phyloP scores from a whole-genome alignment of 2,888 invertebrate species.

The Dendrolimus houi region DNA sequence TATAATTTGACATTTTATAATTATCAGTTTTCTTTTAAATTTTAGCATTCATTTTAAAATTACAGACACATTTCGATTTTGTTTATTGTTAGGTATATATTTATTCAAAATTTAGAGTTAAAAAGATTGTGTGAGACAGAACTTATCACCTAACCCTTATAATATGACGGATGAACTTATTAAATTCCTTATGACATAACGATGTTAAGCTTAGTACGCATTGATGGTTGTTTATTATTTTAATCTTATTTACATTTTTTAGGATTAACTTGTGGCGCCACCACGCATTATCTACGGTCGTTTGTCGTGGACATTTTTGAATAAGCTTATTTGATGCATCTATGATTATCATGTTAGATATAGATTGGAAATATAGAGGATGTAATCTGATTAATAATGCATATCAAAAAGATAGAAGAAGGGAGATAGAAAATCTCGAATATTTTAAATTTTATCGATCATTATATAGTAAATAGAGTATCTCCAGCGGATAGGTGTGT shows the following conservation, averaged over 20 bases:
- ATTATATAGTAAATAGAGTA: too few relatives aligned
- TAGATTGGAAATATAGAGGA: not conserved
- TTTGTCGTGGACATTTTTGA: not conserved
- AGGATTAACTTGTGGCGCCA: not conserved
- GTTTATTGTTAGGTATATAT: too few relatives aligned
- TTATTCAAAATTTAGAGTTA: too few relatives aligned
- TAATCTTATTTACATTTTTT: not conserved
- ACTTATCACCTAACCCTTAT: constrained; percentile 14
- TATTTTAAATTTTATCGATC: too few relatives aligned
- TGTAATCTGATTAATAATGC: not conserved
- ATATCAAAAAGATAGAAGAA: not conserved
- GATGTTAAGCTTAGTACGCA: constrained; percentile 20
- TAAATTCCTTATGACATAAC: not conserved
- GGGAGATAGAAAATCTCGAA: too few relatives aligned
- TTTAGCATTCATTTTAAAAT: too few relatives aligned
- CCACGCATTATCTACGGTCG: not conserved
- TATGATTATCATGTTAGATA: not conserved
- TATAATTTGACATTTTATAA: too few relatives aligned
- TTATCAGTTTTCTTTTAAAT: too few relatives aligned
- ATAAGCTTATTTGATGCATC: not conserved
- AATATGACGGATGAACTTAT: not conserved
- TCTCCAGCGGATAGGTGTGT: too few relatives aligned
- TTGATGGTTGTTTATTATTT: constrained; percentile 2
- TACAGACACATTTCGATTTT: too few relatives aligned
- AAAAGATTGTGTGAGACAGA: not conserved